Base-by-base conservation (phyloP, 1,140 invertebrate genomes). In the Drosophila truncata region DNA sequence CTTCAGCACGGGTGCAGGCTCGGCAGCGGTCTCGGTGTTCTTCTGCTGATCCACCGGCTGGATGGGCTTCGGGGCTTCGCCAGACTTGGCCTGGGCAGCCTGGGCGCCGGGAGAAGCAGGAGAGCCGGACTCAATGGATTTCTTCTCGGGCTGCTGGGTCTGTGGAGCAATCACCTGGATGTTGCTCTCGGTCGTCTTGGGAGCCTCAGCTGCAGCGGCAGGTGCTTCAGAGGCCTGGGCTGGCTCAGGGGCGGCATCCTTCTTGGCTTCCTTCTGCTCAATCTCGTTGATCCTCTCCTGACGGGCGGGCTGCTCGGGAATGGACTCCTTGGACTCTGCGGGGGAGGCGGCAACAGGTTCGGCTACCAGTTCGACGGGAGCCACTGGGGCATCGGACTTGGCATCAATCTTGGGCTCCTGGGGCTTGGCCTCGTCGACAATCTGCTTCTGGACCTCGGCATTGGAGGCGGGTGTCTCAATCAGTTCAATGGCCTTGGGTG, bases 241-340 rank as follows among this genome's bases (percentile, higher is more conserved):
- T 18, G 57, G 46, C 31, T 55, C 61, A 4, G 62, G 16, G 2
- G 42, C 67, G 44, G 76, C 54, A 0, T 60, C 63, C 39, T 54
- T 55, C 49, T 78, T 78, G 27, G 58, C 49, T 37, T 80, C 58
- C 70, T 79, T 59, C 44, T 85, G 82, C n/a, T 82, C 84, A 14
- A 63, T 72, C 25, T 82, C 84, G 33, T 64, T 83, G 50, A 73
- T 78, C 37, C 84, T 78, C 54, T 87, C 84, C 54, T 87, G 84
- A 25, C 84, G 84, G 33, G 73, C 82, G 0, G 82, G 74, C 46
- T 80, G 70, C 50, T 73, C 67, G 31, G 70, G 58, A 23, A 37
- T 7, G n/a, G 42, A 4, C 10, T 61, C 61, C 50, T 80, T 79
- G 2, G n/a, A n/a, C n/a, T 72, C 55, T 14, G 58, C 41, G 3